Conservation (phyloP, 2,888 invertebrate genomes). For the Ennomos quercinarius region DNA sequence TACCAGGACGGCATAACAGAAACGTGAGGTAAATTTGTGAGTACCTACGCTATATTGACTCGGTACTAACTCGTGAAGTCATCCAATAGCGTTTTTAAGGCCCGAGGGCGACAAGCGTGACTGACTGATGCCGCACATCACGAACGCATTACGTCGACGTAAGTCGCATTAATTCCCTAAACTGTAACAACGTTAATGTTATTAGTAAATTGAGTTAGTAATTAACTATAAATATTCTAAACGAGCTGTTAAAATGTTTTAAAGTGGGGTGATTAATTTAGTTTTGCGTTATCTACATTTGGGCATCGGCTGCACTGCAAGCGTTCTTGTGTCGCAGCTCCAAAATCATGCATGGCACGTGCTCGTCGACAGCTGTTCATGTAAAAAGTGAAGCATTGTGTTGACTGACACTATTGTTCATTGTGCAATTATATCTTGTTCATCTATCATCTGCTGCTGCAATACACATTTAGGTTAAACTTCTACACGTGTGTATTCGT, state of each 20-base stretch:
- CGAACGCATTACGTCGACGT: conserved; percentile 59
- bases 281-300: conserved; percentile 44
- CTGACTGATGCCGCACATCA: conserved; percentile 56
- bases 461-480: conserved; percentile 42
- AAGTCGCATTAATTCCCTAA: conserved; percentile 53
- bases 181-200: conserved; percentile 59
- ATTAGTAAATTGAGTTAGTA: conserved; percentile 62
- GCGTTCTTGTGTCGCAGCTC: conserved; percentile 43
- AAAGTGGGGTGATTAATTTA: conserved; percentile 59
- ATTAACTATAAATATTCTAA: conserved; percentile 68
- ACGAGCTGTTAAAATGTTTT: conserved; percentile 64
- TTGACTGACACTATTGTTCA: conserved; percentile 59
- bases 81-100: conserved; percentile 38
- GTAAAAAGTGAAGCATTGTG: conserved; percentile 63
- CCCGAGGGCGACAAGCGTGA: conserved; percentile 57
- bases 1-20: conserved; percentile 51
- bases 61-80: conserved; percentile 45
- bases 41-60: conserved; percentile 25
- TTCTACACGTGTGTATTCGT: neutral
- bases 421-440: conserved; percentile 59
- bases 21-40: conserved; percentile 49
- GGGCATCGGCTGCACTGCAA: conserved; percentile 45
- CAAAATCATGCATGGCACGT: conserved; percentile 53
- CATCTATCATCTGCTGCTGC: conserved; percentile 66
- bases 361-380: conserved; percentile 62